These are phyloP conservation scores for Andrena bicolor DNA, from an alignment of 2,888 invertebrate species.

Conservation along the genomic window DNA sequence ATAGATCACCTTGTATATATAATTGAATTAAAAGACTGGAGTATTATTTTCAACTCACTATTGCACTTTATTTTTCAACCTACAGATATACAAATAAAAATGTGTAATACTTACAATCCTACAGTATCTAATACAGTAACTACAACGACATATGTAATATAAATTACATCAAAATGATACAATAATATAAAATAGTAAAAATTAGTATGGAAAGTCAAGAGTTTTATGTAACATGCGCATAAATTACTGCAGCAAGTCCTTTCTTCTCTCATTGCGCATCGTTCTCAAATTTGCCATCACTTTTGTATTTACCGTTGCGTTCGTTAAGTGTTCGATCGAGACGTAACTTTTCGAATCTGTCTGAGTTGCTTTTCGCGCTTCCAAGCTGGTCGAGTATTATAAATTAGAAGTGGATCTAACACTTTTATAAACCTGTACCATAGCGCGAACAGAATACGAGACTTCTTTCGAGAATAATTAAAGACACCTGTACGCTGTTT, in stretches of 20 bases:
- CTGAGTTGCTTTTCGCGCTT: slow-evolving; percentile 37
- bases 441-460: neutral
- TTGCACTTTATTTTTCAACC: slow-evolving; percentile 81
- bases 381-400: neutral
- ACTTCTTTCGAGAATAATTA: neutral
- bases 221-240: slow-evolving; percentile 69
- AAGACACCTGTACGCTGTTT: neutral
- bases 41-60: slow-evolving; percentile 49
- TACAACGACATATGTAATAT: slow-evolving; percentile 65
- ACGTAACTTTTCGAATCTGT: slow-evolving; percentile 20
- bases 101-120: slow-evolving; percentile 74
- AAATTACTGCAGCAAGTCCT: slow-evolving; percentile 57
- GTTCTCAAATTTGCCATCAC: slow-evolving; percentile 34
- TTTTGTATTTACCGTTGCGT: slow-evolving; percentile 37
- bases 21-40: neutral
- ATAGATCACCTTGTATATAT: neutral
- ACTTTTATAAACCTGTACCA: neutral
- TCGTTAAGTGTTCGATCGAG: slow-evolving; percentile 23
- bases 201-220: slow-evolving; percentile 79
- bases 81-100: slow-evolving; percentile 81
- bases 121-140: slow-evolving; percentile 62
- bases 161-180: slow-evolving; percentile 75
- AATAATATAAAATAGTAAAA: slow-evolving; percentile 79
- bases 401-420: slow-evolving; percentile 14
- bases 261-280: slow-evolving; percentile 27